These are phyloP conservation scores for Lepidurus apus DNA, from an alignment of 1,140 invertebrate species.

Conservation along the genomic window DNA sequence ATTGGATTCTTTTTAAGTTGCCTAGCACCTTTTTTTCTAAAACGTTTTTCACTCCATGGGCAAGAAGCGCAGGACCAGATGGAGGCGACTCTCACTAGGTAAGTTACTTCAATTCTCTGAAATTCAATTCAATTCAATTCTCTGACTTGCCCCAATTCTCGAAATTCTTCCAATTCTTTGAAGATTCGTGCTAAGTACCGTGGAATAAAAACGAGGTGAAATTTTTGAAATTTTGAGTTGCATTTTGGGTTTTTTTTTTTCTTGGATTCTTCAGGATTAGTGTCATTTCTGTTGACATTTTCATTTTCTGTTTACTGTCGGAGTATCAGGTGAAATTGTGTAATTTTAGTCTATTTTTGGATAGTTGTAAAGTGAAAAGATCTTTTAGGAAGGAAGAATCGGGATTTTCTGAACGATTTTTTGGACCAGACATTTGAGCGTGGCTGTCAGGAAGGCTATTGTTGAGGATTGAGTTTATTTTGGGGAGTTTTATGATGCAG, in stretches of 20 bases:
- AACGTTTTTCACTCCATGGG: conserved; percentile 32
- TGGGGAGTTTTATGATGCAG: too few relatives aligned
- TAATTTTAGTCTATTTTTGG: too few relatives aligned
- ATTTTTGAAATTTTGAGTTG: not conserved
- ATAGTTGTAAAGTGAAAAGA: too few relatives aligned
- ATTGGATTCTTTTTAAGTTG: conserved; percentile 20
- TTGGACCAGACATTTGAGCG: not conserved
- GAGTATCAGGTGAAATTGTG: too few relatives aligned
- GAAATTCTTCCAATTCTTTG: not conserved
- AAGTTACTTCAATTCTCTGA: conserved; percentile 17
- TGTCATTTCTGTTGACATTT: too few relatives aligned
- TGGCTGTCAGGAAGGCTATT: not conserved
- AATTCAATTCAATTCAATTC: not conserved
- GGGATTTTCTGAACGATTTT: not conserved
- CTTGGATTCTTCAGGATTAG: too few relatives aligned
- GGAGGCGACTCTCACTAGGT: conserved; percentile 36
- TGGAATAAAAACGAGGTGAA: not conserved
- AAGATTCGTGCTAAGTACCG: not conserved
- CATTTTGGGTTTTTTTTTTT: not conserved
- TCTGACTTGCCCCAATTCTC: not conserved
- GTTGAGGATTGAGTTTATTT: not conserved
- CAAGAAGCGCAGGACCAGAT: conserved; percentile 35
- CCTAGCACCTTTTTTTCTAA: not conserved
- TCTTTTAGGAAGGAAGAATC: not conserved
- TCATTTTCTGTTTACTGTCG: too few relatives aligned